These are phyloP conservation scores for Mactra quadrangularis DNA, from an alignment of 1,140 invertebrate species.

Conservation along the genomic window DNA sequence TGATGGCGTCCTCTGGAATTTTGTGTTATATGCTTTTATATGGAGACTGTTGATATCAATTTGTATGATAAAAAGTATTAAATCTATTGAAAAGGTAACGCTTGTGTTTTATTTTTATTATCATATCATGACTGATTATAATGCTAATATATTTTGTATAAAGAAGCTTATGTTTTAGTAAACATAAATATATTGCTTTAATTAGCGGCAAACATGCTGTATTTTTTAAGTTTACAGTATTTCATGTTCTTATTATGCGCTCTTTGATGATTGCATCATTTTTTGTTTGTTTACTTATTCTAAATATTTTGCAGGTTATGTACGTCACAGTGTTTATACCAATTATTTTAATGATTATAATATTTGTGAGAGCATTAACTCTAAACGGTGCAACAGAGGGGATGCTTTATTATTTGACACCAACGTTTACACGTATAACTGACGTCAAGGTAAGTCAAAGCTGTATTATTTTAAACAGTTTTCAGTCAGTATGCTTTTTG, in stretches of 20 bases:
- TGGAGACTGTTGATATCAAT: conserved; percentile 25
- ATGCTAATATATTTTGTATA: no score
- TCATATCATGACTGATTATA: no score
- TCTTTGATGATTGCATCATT: no score
- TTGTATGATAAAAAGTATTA: conserved; percentile 51
- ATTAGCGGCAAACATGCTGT: no score
- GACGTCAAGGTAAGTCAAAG: conserved; percentile 26
- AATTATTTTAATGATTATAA: conserved; percentile 23
- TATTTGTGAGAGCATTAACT: conserved; percentile 34
- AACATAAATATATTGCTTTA: no score
- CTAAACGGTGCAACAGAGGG: conserved; percentile 23
- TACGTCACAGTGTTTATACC: conserved; percentile 45
- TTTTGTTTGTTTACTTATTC: no score
- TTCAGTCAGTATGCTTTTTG: no score
- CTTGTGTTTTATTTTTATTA: no score
- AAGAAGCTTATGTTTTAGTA: no score
- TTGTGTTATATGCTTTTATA: conserved; percentile 41
- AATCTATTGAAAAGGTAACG: conserved; percentile 60
- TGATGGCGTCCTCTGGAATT: conserved; percentile 44
- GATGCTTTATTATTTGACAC: conserved; percentile 54
- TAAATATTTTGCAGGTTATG: conserved; percentile 41
- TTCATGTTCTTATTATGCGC: no score
- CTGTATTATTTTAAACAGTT: no score
- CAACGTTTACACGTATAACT: conserved; percentile 31
- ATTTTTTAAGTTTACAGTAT: no score